phyloP scores from a whole-genome alignment of 2,888 invertebrate species.

The Xanthia togata region DNA sequence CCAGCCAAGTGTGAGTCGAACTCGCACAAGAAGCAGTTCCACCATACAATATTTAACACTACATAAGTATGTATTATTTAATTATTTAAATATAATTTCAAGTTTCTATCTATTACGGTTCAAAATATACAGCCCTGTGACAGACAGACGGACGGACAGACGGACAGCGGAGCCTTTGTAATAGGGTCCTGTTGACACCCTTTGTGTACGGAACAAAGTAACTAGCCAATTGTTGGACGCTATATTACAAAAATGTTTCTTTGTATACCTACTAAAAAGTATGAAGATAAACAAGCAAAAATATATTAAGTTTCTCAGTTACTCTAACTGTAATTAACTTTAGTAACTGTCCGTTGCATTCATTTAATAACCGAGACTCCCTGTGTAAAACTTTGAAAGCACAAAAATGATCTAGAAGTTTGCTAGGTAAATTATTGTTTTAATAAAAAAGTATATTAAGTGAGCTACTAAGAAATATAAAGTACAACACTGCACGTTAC shows the following conservation, averaged over 20 bases:
- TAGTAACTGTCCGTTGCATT: conserved; percentile 43
- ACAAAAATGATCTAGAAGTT: conserved; percentile 41
- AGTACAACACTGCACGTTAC: neutral
- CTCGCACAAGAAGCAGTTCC: neutral
- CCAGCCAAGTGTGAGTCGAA: neutral
- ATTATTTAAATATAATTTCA: too few species aligned
- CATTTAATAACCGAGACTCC: conserved; percentile 47
- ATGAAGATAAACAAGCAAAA: conserved; percentile 12
- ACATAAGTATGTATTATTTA: too few species aligned
- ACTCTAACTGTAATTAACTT: conserved; percentile 52
- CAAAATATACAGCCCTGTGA: neutral
- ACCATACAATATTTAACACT: neutral
- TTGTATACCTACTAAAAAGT: neutral
- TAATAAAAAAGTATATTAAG: conserved; percentile 6
- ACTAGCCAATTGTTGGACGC: neutral
- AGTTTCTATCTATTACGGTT: neutral
- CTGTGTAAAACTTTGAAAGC: conserved; percentile 33
- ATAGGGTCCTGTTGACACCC: neutral
- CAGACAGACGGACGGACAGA: neutral
- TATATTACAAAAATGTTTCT: neutral
- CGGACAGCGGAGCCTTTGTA: neutral
- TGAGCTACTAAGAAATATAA: neutral
- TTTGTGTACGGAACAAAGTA: neutral
- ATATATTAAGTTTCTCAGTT: conserved; percentile 2
- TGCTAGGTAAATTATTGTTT: conserved; percentile 27